Conservation (phyloP, 2,888 invertebrate genomes). For the Amphimallon solstitiale region DNA sequence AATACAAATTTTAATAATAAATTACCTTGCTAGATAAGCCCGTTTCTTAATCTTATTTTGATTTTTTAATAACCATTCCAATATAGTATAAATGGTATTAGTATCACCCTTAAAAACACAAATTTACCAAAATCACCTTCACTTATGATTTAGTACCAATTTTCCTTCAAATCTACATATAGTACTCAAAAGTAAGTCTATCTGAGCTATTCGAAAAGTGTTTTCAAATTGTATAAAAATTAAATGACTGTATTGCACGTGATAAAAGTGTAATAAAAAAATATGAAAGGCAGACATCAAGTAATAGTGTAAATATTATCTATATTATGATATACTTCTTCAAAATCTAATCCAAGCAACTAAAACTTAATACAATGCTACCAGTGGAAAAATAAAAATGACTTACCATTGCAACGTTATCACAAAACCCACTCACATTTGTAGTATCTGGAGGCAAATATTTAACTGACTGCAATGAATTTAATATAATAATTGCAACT, state of each 20-base stretch:
- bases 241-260: too few relatives aligned
- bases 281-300: too few relatives aligned
- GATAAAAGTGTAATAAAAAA: too few relatives aligned
- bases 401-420: slow-evolving; percentile 42
- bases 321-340: background rate
- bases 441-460: slow-evolving; percentile 43
- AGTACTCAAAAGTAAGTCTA: too few relatives aligned
- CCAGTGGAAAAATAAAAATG: background rate
- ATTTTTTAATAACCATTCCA: slow-evolving; percentile 82
- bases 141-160: background rate
- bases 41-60: slow-evolving; percentile 80
- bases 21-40: slow-evolving; percentile 82
- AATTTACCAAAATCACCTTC: slow-evolving; percentile 48
- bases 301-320: background rate
- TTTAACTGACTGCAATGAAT: slow-evolving; percentile 49
- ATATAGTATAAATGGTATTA: slow-evolving; percentile 77
- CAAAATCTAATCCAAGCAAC: slow-evolving; percentile 3
- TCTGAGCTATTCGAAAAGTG: too few relatives aligned
- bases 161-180: too few relatives aligned
- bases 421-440: slow-evolving; percentile 41
- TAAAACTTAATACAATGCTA: background rate
- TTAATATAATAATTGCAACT: slow-evolving; percentile 43
- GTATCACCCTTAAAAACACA: slow-evolving; percentile 79
- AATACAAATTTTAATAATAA: slow-evolving; percentile 33
- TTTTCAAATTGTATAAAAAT: too few relatives aligned